Evolutionary conservation across 2,113 vertebrate species (phyloP).

Genomic region (Cettia cetti): DNA sequence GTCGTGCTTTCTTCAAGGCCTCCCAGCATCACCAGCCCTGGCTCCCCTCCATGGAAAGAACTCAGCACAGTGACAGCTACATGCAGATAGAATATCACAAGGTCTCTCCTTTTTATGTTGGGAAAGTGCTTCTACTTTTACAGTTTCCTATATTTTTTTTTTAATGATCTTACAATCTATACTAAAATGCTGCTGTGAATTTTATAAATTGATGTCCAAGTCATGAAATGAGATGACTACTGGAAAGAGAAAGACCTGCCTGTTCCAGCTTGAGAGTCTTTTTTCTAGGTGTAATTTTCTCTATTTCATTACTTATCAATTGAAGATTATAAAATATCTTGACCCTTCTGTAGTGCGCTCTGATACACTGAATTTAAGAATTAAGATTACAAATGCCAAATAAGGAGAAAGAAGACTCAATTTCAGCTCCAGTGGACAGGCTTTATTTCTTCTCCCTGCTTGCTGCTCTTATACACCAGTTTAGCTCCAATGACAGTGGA

Average conservation of each 20-base stretch:
- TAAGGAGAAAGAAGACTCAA: neutral
- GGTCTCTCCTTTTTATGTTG: neutral
- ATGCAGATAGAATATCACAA: neutral
- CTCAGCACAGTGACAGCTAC: neutral
- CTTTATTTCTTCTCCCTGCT: slow-evolving; percentile 13
- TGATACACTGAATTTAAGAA: slow-evolving; percentile 41
- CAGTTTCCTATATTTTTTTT: neutral
- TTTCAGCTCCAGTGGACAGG: neutral
- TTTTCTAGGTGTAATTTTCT: slow-evolving; percentile 43
- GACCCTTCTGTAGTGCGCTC: neutral
- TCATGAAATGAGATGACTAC: slow-evolving; percentile 9
- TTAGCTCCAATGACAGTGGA: neutral
- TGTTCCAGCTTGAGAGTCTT: neutral
- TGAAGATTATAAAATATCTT: slow-evolving; percentile 14
- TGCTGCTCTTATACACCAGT: neutral
- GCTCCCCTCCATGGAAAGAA: neutral
- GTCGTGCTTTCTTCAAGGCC: neutral
- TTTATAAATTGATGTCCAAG: slow-evolving; percentile 23
- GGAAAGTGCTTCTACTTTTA: neutral
- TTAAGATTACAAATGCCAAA: neutral
- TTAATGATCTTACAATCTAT: neutral
- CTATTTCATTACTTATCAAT: slow-evolving; percentile 37
- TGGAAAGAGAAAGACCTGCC: neutral
- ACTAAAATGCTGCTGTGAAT: neutral
- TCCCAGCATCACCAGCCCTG: neutral